phyloP scores from a whole-genome alignment of 2,113 vertebrate genomes.

The Irena cyanogastra region DNA sequence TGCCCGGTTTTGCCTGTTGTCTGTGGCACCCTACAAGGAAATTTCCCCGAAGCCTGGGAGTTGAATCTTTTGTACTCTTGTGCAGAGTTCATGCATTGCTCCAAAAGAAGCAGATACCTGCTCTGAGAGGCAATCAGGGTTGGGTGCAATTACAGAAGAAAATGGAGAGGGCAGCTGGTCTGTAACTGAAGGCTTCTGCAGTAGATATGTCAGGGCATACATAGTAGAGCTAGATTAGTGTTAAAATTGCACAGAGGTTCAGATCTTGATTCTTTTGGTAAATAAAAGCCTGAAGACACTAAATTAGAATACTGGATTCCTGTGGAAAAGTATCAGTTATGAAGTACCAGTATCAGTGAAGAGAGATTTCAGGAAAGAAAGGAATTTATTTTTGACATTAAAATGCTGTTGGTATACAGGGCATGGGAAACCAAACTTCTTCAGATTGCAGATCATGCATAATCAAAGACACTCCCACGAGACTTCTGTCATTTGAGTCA shows the following conservation, averaged over 20 bases:
- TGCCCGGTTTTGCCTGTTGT: not conserved
- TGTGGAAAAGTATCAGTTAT: not conserved
- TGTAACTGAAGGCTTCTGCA: not conserved
- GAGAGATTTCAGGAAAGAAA: not conserved
- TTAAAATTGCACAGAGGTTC: not conserved
- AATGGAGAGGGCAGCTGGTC: not conserved
- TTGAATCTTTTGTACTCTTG: not conserved
- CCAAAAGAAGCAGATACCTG: not conserved
- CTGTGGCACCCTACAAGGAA: not conserved
- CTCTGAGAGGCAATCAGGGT: not conserved
- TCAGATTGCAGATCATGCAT: not conserved
- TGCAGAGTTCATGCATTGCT: not conserved
- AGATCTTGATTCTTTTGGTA: not conserved
- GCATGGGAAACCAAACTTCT: not conserved
- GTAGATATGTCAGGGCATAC: not conserved
- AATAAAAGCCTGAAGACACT: not conserved
- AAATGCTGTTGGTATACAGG: not conserved
- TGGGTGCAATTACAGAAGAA: not conserved
- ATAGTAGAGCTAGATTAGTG: not conserved
- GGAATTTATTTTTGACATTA: not conserved
- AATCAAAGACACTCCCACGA: not conserved
- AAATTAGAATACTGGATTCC: not conserved
- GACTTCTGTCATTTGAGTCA: not conserved
- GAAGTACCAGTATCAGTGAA: not conserved
- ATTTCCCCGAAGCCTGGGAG: not conserved